Base-by-base conservation (phyloP, 2,113 vertebrate genomes). In the Periophthalmus modestus region DNA sequence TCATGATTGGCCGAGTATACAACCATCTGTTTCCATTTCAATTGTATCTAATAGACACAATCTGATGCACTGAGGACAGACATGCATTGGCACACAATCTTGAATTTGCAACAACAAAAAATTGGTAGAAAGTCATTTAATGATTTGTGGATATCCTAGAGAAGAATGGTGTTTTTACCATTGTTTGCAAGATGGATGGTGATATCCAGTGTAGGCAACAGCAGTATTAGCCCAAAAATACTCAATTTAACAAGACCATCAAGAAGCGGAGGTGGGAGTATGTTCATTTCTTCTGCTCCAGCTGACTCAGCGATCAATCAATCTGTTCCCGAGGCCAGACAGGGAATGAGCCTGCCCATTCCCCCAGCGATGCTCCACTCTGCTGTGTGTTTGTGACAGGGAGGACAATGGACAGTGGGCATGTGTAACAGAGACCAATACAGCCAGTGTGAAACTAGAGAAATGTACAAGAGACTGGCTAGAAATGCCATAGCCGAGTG, bases 231-330 rank as follows among this genome's bases (percentile, higher is more conserved):
- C 74, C 61, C 34, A 62, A 85, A 73, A 86, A 88, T 55, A 84
- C 73, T 71, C 73, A 88, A 86, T 85, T 85, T 82, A 77, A 81
- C 73, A 85, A 81, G 71, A 77, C 76, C 70, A 79, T 79, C 85
- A 82, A 71, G 75, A 71, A n/a, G 19, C 36, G 3, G 75, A 66
- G 67, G 66, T 68, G 61, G 63, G 54, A 78, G 75, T 72, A 68
- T 67, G 74, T 66, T 85, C 83, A 85, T 84, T 84, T 74, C 73
- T 77, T 74, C 78, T 72, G 71, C 80, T 59, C 82, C 79, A 36
- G 82, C 70, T 13, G 74, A 66, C 77, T 81, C 67, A 72, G 63
- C 73, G 71, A 89, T 91, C 85, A 90, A 89, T 91, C 88, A 91
- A 85, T 85, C 72, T 69, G 68, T 75, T 88, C 84, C 73, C 24